Base-by-base conservation (phyloP, 1,140 invertebrate species). In the Calosoma granatense region DNA sequence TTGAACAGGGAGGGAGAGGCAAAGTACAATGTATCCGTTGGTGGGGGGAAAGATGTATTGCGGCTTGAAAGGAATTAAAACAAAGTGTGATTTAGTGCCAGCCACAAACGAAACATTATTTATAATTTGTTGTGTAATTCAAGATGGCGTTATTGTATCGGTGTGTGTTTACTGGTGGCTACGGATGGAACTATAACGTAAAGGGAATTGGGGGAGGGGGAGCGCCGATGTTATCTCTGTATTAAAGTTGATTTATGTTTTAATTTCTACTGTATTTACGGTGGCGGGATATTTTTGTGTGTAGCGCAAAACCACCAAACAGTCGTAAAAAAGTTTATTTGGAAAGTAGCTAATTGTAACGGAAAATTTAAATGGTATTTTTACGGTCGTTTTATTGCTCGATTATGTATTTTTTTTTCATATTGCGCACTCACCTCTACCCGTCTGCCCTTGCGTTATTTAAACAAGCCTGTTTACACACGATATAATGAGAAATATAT, bases 161-260 rank as follows among this genome's bases (percentile, higher is more conserved):
- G 6, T 6, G 15, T 47, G 41, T 17, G 15, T 4, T 17, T 47
- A 4, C 41, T 12, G 9, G 15, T 47, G 41, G 4, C 9, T 4
- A 47, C 17, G 41, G 6, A 11, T 17, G 41, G 41, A 47, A 47
- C 41, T 47, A 47, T 17, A 47, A 47, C 41, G 17, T n/a, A n/a
- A n/a, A n/a, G n/a, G n/a, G n/a, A n/a, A n/a, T n/a, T n/a, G n/a
- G n/a, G n/a, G n/a, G n/a, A n/a, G n/a, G n/a, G n/a, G n/a, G n/a
- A n/a, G n/a, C 9, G 41, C 17, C 41, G 41, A 47, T 47, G 41
- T 47, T 47, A 47, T 47, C 41, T 47, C 41, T 47, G 41, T 47
- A 47, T 47, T 47, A 47, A 47, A 17, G 41, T 47, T 47, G 41
- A 47, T 47, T 47, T 47, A 47, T 47, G 41, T 17, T 47, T 47